Conservation (phyloP, 2,888 invertebrate genomes). For the Campaea margaritaria region DNA sequence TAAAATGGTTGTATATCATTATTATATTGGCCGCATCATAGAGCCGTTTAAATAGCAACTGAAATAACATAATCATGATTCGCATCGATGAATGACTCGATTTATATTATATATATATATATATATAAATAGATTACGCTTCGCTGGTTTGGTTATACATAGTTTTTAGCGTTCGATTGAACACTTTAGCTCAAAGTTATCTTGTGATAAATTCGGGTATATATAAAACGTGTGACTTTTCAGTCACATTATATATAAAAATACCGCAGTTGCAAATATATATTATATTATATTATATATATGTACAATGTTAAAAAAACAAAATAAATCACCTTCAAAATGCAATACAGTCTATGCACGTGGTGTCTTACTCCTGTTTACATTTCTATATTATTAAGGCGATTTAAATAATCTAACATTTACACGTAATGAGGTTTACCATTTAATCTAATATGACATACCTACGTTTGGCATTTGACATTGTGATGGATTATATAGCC, state of each 20-base stretch:
- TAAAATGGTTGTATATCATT: conserved; percentile 41
- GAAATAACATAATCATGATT: conserved; percentile 29
- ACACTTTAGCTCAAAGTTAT: conserved; percentile 44
- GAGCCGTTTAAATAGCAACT: conserved; percentile 29
- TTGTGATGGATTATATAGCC: conserved; percentile 57
- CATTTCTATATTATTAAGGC: conserved; percentile 68
- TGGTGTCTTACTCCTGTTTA: conserved; percentile 68
- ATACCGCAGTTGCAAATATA: conserved; percentile 66
- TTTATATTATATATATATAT: too few relatives aligned
- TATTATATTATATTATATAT: too few relatives aligned
- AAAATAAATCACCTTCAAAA: conserved; percentile 73
- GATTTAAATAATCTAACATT: conserved; percentile 70
- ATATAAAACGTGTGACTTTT: conserved; percentile 36
- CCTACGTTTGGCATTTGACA: conserved; percentile 71
- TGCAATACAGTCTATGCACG: conserved; percentile 80
- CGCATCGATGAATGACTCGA: conserved; percentile 18
- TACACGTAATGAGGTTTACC: conserved; percentile 76
- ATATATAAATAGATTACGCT: conserved; percentile 16
- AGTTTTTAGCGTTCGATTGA: conserved; percentile 30
- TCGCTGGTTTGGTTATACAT: conserved; percentile 14
- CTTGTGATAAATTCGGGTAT: conserved; percentile 55
- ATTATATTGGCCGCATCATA: conserved; percentile 39
- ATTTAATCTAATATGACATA: conserved; percentile 65
- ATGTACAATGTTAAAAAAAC: conserved; percentile 53
- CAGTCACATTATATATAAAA: conserved; percentile 43